Percentiles rank a stretch among this genome's conserved stretches.
Evolutionary conservation across 2,888 invertebrate genomes (phyloP).

Genomic region (Timema podura): DNA sequence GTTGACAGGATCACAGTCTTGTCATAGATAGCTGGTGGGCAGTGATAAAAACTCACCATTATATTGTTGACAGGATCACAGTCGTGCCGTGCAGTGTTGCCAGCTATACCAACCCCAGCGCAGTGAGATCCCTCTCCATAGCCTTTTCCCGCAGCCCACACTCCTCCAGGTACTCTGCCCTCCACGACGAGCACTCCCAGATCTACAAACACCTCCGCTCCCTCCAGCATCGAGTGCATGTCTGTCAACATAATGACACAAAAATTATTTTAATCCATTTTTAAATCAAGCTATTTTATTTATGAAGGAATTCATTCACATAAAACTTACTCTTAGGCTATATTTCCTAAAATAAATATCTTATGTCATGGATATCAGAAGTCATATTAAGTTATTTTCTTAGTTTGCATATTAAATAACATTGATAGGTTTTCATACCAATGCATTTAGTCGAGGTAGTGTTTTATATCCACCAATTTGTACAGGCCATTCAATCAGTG

Average conservation of each 20-base stretch:
- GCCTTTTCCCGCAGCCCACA: conserved; percentile 43
- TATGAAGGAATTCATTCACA: too few species aligned
- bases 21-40: conserved; percentile 39
- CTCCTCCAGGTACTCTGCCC: conserved; percentile 53
- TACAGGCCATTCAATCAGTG: too few species aligned
- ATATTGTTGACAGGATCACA: conserved; percentile 50
- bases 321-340: too few species aligned
- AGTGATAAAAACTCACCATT: conserved; percentile 44
- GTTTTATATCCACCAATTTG: too few species aligned
- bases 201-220: conserved; percentile 46
- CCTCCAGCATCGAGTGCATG: conserved; percentile 33
- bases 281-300: too few species aligned
- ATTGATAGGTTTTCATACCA: too few species aligned
- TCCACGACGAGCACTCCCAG: conserved; percentile 60
- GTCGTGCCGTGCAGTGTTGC: conserved; percentile 46
- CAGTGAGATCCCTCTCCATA: conserved; percentile 69
- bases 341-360: too few species aligned
- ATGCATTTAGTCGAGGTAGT: too few species aligned
- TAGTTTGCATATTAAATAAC: too few species aligned
- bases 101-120: conserved; percentile 40
- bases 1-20: conserved; percentile 50
- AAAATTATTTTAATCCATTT: too few species aligned
- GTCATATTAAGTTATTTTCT: too few species aligned
- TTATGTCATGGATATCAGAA: too few species aligned
- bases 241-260: conserved; percentile 21